Evolutionary conservation across 2,888 invertebrate genomes (phyloP), one percentile per base, ranked within the genome.

Genomic region (Euspilapteryx auroguttella): DNA sequence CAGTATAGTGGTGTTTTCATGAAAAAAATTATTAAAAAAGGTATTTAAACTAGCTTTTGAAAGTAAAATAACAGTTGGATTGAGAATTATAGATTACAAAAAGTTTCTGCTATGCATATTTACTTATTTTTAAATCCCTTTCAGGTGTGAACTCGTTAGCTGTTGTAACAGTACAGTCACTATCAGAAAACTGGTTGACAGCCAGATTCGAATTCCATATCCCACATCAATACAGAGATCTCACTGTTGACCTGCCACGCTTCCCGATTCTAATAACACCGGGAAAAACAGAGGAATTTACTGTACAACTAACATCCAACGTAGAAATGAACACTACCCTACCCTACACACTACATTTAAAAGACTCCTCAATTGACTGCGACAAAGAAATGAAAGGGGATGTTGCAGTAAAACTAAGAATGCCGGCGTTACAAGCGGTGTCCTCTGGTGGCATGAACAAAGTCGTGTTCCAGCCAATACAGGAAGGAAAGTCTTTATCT

Each of bases 101-200:
- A n/a, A n/a, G n/a, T n/a, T n/a, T n/a, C n/a, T n/a, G n/a, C n/a
- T n/a, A n/a, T n/a, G n/a, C n/a, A n/a, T n/a, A n/a, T n/a, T n/a
- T n/a, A n/a, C n/a, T n/a, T n/a, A n/a, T n/a, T n/a, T n/a, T n/a
- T n/a, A n/a, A 21, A 25, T 14, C 24, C 17, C 5, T 45, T 51
- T 14, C 37, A 75, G 73, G 73, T 12, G 55, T 57, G 2, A 53
- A 43, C 31, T 51, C 51, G 22, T 35, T 53, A 1, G 46, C 58
- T 1, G 45, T 44, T 6, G 40, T 71, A 9, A 49, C 50, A 12
- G 45, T 73, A 2, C 62, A 58, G 13, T 61, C 58, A 1, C 37
- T 63, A 12, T 45, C 54, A 2, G 65, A 71, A 15, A 68, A 49
- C 30, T 73, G 73, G 71, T 33, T 75, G 13, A 64, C 68, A 0